Evolutionary conservation across 2,113 vertebrate species (phyloP).

Genomic region (Myotis davidii): DNA sequence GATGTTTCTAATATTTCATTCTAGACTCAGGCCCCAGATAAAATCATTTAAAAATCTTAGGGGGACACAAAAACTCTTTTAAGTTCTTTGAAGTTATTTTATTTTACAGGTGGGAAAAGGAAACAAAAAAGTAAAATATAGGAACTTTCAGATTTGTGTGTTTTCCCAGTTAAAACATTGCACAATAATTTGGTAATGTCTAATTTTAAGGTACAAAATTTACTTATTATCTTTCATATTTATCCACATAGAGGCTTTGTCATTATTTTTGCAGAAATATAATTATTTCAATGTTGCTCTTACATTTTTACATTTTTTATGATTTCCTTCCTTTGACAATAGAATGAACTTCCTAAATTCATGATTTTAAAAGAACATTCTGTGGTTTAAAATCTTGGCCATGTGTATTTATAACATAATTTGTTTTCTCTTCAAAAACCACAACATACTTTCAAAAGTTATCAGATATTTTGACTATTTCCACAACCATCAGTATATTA

Average conservation of each 20-base stretch:
- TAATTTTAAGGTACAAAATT: neutral
- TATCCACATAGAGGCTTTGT: neutral
- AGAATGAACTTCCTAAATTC: conserved; percentile 22
- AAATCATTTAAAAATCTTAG: neutral
- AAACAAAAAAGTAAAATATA: neutral
- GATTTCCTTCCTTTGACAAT: neutral
- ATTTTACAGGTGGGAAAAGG: neutral
- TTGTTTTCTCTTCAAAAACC: conserved; percentile 29
- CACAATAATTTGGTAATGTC: neutral
- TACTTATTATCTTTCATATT: neutral
- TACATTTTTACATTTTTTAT: neutral
- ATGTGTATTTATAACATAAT: neutral
- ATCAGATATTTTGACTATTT: conserved; percentile 28
- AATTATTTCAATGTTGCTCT: neutral
- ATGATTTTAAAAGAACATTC: conserved; percentile 10
- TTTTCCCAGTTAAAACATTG: neutral
- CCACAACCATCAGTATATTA: neutral
- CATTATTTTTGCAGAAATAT: neutral
- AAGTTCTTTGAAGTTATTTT: neutral
- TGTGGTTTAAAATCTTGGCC: conserved; percentile 13
- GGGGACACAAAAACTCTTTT: neutral
- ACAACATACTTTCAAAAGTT: conserved; percentile 43
- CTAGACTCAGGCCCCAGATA: neutral
- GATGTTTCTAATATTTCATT: neutral
- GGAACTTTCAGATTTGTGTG: neutral